Conservation (phyloP, 1,140 invertebrate genomes). For the Aphaenogaster rudis region DNA sequence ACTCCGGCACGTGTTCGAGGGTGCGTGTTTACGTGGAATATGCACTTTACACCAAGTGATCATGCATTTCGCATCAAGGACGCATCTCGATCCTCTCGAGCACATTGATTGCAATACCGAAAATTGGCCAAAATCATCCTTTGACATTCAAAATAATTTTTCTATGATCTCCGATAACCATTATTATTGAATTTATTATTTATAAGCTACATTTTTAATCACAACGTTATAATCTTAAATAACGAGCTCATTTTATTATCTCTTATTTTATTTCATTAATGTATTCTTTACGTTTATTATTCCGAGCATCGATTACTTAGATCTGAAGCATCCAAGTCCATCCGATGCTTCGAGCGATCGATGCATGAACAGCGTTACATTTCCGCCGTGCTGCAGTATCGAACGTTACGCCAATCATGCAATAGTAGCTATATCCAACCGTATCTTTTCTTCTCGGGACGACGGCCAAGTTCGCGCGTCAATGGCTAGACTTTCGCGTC, state of each 20-base stretch:
- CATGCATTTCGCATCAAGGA: constrained; percentile 4
- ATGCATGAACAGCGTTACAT: neutral
- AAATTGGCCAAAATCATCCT: neutral
- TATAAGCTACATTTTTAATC: neutral
- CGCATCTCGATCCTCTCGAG: neutral
- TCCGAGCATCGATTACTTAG: neutral
- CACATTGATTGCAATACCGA: neutral
- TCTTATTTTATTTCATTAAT: neutral
- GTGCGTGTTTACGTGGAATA: constrained; percentile 60
- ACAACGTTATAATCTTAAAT: neutral
- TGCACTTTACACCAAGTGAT: neutral
- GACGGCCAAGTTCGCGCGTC: neutral
- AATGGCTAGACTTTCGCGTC: constrained; percentile 22
- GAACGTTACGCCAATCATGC: neutral
- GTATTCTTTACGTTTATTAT: neutral
- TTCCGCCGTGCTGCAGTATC: neutral
- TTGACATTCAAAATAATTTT: neutral
- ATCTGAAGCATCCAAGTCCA: neutral
- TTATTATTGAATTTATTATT: neutral
- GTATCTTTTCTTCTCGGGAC: constrained; percentile 4
- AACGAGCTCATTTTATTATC: neutral
- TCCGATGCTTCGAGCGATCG: neutral
- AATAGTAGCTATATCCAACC: neutral
- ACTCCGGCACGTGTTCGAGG: constrained; percentile 60
- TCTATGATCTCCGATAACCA: neutral